Evolutionary conservation across 2,113 vertebrate species (phyloP), one percentile per base, ranked within the genome.

Genomic region (Anguilla japonica): DNA sequence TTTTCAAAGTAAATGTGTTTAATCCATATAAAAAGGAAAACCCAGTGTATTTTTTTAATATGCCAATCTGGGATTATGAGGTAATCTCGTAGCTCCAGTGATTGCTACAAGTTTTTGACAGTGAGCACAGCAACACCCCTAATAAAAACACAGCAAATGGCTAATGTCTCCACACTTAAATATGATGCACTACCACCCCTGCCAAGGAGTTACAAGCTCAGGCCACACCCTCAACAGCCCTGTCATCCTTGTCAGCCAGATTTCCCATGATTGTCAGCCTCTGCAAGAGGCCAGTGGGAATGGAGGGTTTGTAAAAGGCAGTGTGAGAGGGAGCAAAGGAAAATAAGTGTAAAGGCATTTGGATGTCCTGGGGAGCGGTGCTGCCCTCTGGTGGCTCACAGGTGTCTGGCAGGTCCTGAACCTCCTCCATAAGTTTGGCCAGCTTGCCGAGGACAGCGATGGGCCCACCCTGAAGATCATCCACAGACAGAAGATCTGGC

Each of bases 401-500:
- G 89, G 91, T 53, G 87, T 87, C 16, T 39, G 57, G 56, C 43
- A 75, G 16, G 56, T 88, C 88, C 89, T 95, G 94, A 14, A 98
- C 95, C 85, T 97, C 95, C 26, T 94, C 94, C 89, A 93, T 93
- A 83, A 96, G 91, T 80, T 96, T 96, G 84, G 95, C 89, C 84
- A 97, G 91, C 89, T 94, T 96, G 89, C 91, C 93, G 87, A 95
- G 89, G 57, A 93, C 88, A 34, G 96, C 95, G 84, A 96, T 92
- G 0, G 93, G 87, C n/a, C 96, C 96, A 26, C 96, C 97, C 96
- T 96, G 5, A 94, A 92, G 67, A 97, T 95, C 11, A 95, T 96
- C 97, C 97, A 97, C 15, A 97, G 94, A 82, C 90, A 95, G 82
- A 97, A 92, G 71, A 98, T 87, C 34, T 97, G 89, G 5, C 97